Evolutionary conservation across 2,797 vertebrate species (phyloP).

Genomic region (Phataginus tetradactyla): DNA sequence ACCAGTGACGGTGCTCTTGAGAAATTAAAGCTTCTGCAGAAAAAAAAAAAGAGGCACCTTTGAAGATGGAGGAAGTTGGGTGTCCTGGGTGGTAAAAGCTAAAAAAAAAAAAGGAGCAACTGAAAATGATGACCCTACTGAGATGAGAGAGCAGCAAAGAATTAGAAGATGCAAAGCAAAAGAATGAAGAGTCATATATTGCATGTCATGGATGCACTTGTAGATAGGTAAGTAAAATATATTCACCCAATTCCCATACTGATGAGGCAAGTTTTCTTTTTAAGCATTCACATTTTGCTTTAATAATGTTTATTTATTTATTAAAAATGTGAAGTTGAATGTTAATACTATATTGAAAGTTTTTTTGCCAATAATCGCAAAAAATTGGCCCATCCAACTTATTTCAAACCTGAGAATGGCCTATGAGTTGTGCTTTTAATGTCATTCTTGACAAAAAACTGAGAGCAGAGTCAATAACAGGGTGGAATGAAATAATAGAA

Average conservation of each 20-base stretch:
- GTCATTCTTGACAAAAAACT: not conserved
- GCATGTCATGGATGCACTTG: not conserved
- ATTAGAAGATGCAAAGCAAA: not conserved
- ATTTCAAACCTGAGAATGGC: not conserved
- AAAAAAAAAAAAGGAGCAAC: not conserved
- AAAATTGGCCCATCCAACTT: not conserved
- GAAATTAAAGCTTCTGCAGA: not conserved
- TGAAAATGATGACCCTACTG: not conserved
- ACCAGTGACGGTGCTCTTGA: not conserved
- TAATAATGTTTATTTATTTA: not conserved
- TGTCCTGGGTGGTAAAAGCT: not conserved
- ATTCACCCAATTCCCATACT: not conserved
- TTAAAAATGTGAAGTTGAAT: not conserved
- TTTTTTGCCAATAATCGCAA: not conserved
- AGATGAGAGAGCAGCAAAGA: not conserved
- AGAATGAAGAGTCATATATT: not conserved
- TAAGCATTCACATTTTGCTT: not conserved
- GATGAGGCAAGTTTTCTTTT: not conserved
- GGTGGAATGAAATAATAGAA: not conserved
- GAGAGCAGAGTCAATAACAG: not conserved
- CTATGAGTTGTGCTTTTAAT: not conserved
- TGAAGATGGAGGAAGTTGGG: not conserved
- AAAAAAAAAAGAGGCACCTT: not conserved
- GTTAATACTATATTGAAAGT: not conserved
- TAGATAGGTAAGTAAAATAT: not conserved